phyloP scores from a whole-genome alignment of 2,113 vertebrate genomes.

The Mus musculus region GRCm39 chr5:92575001-92575500 shows the following conservation, averaged over 20 bases:
- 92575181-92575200: background rate
- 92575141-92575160: background rate
- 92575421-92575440: background rate
- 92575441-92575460: background rate
- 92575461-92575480: background rate
- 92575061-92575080: background rate
- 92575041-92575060: background rate
- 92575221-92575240: background rate
- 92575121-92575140: background rate
- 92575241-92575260: background rate
- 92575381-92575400: too few relatives aligned
- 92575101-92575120: background rate
- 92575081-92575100: background rate
- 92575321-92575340: slow-evolving; percentile 7
- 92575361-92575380: background rate
- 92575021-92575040: slow-evolving; percentile 12
- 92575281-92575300: slow-evolving; percentile 29
- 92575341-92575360: background rate
- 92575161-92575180: background rate
- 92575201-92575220: background rate
- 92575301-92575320: background rate
- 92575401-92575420: background rate
- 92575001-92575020: background rate
- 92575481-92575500: background rate
- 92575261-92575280: background rate